A percentile compares a stretch with the other conserved stretches of the same genome.
Conservation (phyloP, 35 echinoderm and acorn worm genomes). For the Holothuria glaberrima region DNA sequence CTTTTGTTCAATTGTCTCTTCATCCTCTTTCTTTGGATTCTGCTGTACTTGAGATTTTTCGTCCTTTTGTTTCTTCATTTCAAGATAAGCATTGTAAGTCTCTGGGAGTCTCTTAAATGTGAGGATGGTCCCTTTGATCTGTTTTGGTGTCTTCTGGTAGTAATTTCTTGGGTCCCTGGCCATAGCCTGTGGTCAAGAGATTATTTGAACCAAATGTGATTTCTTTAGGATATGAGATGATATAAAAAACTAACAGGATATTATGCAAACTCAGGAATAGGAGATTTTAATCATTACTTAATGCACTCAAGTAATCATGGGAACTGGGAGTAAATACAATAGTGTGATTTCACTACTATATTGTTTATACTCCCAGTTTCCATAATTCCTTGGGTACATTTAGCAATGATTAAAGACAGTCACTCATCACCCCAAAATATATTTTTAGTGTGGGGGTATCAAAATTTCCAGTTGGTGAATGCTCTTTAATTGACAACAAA, state of each 20-base stretch:
- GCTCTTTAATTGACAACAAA: too few relatives aligned
- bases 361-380: too few relatives aligned
- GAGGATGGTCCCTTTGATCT: constrained; percentile 85
- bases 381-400: too few relatives aligned
- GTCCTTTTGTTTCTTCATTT: constrained; percentile 46
- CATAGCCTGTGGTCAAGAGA: constrained; percentile 67
- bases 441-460: too few relatives aligned
- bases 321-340: too few relatives aligned
- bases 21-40: not conserved
- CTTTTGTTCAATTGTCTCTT: constrained; percentile 43
- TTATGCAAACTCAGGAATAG: too few relatives aligned
- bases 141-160: constrained; percentile 96
- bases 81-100: constrained; percentile 71
- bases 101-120: constrained; percentile 71
- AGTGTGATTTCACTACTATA: too few relatives aligned
- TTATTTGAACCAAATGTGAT: not conserved
- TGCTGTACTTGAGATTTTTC: not conserved
- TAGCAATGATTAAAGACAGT: too few relatives aligned
- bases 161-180: constrained; percentile 88
- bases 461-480: too few relatives aligned
- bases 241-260: not conserved
- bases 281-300: too few relatives aligned
- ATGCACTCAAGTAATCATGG: too few relatives aligned
- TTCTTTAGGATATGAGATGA: not conserved
- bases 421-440: too few relatives aligned